Base-by-base conservation (phyloP, 2,113 vertebrate genomes). In the Eudyptes chrysolophus region DNA sequence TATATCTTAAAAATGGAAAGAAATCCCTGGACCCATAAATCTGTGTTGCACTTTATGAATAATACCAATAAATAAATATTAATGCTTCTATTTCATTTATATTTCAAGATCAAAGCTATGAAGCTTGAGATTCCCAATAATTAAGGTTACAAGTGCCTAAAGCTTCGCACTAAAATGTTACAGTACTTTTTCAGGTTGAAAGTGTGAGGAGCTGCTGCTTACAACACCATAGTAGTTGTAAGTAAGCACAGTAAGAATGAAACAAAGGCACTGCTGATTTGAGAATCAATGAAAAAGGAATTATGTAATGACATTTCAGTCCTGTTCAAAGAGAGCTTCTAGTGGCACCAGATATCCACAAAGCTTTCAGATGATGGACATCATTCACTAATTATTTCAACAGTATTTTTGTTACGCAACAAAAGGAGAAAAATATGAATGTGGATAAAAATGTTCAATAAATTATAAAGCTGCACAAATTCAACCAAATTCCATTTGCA, bases 21-120 rank as follows among this genome's bases (percentile, higher is more conserved):
- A 90, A 95, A 96, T 90, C 92, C 70, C 95, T 93, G 82, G 82
- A 64, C 96, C 79, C 25, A 68, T 62, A 84, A 91, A 65, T 96
- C 69, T 77, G 15, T 75, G 40, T 82, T 79, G 89, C 48, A 62
- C 49, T 97, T 97, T 95, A 96, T 97, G 81, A 96, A 96, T 97
- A 94, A 95, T 92, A 96, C 36, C 92, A 93, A 93, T 95, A 96
- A 93, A 95, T 96, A 94, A 93, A 96, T 96, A 96, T 96, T 96
- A 96, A 93, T 93, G 76, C 71, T 95, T 83, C 84, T 90, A 79
- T 94, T 97, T 92, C 60, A 81, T 84, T 91, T 58, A 46, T 82
- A 94, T 96, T 97, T 96, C 88, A 89, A 93, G 60, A 84, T 66
- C 68, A 80, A 95, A 62, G 58, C 42, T 46, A 49, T 64, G 54